Evolutionary conservation across 30 jellyfish, hydroid and myxozoan genomes (phyloP).

Genomic region (Aurelia aurita complex sp. Pacific): DNA sequence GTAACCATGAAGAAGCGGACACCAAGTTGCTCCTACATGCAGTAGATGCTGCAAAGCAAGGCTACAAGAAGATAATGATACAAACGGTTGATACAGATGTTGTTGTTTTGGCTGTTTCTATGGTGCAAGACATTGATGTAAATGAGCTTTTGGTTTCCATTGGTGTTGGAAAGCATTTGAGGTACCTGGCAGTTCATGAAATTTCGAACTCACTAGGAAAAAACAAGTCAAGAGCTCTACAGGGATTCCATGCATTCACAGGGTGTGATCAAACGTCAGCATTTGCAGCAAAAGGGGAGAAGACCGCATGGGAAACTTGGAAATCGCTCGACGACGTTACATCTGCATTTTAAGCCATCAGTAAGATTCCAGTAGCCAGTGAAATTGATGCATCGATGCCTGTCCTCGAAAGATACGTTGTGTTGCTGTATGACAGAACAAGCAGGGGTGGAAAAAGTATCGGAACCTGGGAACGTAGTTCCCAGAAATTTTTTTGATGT

Average conservation of each 20-base stretch:
- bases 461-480: too few species aligned
- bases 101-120: constrained; percentile 26
- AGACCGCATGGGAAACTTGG: too few species aligned
- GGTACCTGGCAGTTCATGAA: background rate
- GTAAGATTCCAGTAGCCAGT: too few species aligned
- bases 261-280: background rate
- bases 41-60: constrained; percentile 23
- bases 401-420: too few species aligned
- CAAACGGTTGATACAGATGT: constrained; percentile 56
- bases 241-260: background rate
- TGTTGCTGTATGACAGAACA: too few species aligned
- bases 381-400: too few species aligned
- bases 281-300: constrained; percentile 1
- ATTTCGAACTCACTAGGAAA: constrained; percentile 19
- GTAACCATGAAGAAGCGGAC: constrained; percentile 61
- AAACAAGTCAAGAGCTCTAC: constrained; percentile 20
- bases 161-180: background rate
- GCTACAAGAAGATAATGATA: constrained; percentile 34
- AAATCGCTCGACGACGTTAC: too few species aligned
- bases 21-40: constrained; percentile 45
- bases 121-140: constrained; percentile 1
- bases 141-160: constrained; percentile 36
- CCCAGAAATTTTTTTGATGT: too few species aligned
- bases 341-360: too few species aligned
- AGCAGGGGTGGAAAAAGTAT: too few species aligned